A percentile compares a stretch with the other conserved stretches of the same genome.
These are phyloP conservation scores for Pseudopipra pipra DNA, from an alignment of 2,113 vertebrate genomes.

Conservation along the genomic window DNA sequence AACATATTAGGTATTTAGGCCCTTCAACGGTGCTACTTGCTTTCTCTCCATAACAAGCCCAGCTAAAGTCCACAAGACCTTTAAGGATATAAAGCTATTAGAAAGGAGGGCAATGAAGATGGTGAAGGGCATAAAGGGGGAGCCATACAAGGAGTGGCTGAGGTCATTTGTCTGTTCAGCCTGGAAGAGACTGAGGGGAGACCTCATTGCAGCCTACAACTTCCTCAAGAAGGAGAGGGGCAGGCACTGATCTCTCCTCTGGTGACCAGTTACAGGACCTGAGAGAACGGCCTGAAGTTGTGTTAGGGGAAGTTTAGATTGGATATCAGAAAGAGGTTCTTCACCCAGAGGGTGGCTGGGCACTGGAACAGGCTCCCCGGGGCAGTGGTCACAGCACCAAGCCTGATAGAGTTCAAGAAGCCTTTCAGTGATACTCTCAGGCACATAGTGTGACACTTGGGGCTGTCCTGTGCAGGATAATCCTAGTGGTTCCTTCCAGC, in stretches of 20 bases:
- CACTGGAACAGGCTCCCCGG: neutral
- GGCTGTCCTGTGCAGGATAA: neutral
- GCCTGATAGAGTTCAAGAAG: neutral
- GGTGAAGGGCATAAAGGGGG: neutral
- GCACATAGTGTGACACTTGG: neutral
- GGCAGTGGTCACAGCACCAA: neutral
- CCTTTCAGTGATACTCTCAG: neutral
- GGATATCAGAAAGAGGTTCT: neutral
- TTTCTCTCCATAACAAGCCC: neutral
- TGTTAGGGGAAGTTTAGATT: neutral
- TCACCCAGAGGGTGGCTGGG: neutral
- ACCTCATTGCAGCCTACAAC: neutral
- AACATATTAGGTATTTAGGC: neutral
- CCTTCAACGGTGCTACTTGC: neutral
- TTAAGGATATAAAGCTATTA: neutral
- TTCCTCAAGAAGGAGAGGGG: neutral
- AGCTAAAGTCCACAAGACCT: neutral
- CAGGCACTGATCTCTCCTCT: neutral
- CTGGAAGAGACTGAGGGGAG: neutral
- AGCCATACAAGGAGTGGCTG: neutral
- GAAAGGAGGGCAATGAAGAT: neutral
- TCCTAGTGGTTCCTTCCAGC: neutral
- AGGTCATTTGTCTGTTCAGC: neutral
- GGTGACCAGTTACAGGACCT: neutral
- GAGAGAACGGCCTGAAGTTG: neutral